phyloP scores from a whole-genome alignment of 2,797 vertebrate genomes.

The Alfaro cultratus region DNA sequence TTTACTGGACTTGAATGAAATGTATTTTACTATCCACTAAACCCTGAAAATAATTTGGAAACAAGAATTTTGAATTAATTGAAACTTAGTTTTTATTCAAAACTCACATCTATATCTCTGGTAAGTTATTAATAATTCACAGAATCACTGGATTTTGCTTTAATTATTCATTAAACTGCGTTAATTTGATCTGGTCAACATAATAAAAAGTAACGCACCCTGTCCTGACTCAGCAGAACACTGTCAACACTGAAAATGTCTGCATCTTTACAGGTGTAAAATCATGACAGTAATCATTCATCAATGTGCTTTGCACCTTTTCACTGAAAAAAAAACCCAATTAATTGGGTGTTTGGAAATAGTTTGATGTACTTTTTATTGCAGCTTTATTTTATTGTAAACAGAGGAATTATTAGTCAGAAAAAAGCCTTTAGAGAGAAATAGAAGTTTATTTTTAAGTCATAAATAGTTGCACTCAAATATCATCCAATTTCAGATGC shows the following conservation, averaged over 20 bases:
- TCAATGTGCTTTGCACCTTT: neutral
- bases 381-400: neutral
- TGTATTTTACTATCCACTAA: neutral
- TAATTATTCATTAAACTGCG: neutral
- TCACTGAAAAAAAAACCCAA: neutral
- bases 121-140: neutral
- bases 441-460: neutral
- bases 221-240: neutral
- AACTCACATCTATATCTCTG: neutral
- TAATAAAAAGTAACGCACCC: neutral
- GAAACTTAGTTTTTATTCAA: neutral
- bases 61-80: neutral
- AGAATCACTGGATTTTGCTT: neutral
- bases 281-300: neutral
- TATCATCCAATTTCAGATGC: constrained; percentile 2
- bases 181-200: neutral
- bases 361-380: neutral
- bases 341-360: neutral
- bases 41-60: neutral
- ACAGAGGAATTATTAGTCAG: neutral
- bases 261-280: neutral
- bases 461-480: neutral
- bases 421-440: neutral
- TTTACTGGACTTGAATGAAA: neutral
- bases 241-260: neutral